phyloP scores from a whole-genome alignment of 2,113 vertebrate species.

The Heterotis niloticus region DNA sequence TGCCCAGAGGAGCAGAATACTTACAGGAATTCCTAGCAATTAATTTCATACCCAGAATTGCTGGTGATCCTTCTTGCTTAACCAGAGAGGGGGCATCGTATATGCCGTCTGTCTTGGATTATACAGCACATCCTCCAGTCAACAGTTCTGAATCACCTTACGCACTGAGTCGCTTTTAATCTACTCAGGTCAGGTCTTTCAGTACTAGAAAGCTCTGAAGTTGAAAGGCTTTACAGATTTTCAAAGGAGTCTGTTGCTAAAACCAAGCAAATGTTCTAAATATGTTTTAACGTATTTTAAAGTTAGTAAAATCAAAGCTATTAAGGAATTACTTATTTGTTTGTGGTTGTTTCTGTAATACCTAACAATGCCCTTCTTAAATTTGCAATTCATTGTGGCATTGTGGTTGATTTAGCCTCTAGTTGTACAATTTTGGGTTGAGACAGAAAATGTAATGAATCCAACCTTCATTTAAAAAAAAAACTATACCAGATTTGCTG shows the following conservation, averaged over 20 bases:
- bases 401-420: too few species aligned
- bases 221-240: not conserved
- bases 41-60: not conserved
- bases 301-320: not conserved
- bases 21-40: constrained; percentile 9
- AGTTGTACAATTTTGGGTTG: too few species aligned
- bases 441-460: too few species aligned
- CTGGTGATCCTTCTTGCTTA: constrained; percentile 19
- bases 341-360: not conserved
- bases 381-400: not conserved
- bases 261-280: not conserved
- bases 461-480: too few species aligned
- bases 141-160: not conserved
- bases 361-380: not conserved
- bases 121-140: not conserved
- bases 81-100: constrained; percentile 1
- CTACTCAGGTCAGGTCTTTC: not conserved
- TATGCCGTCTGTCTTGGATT: constrained; percentile 8
- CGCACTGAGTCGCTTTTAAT: not conserved
- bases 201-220: not conserved
- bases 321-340: not conserved
- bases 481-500: too few species aligned
- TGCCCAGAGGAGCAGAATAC: constrained; percentile 9
- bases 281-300: not conserved
- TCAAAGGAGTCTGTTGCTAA: not conserved